A percentile compares a stretch with the other conserved stretches of the same genome.
Conservation (phyloP, 2,888 invertebrate genomes). For the Netelia fuscicornis region DNA sequence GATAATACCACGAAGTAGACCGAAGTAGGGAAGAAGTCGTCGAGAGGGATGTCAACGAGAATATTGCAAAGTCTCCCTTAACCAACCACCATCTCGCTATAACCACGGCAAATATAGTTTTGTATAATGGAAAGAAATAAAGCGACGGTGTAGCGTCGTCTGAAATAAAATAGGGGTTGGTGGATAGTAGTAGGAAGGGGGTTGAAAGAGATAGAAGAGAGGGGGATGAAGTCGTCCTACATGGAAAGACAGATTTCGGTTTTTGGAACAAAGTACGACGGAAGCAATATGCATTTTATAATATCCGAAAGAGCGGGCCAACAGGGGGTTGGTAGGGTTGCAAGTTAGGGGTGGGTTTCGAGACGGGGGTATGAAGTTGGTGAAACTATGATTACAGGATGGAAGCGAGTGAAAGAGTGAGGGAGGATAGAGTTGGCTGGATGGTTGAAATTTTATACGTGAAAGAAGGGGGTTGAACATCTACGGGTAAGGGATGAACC, state of each 20-base stretch:
- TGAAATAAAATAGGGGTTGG: not conserved
- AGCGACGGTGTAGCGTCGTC: not conserved
- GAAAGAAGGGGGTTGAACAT: conserved; percentile 21
- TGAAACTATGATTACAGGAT: conserved; percentile 74
- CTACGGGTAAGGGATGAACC: conserved; percentile 39
- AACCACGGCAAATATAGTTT: not conserved
- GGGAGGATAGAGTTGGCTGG: conserved; percentile 37
- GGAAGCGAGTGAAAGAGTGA: conserved; percentile 49
- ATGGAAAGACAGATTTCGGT: conserved; percentile 60
- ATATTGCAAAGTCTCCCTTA: conserved; percentile 27
- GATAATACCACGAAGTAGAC: not conserved
- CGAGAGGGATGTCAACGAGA: not conserved
- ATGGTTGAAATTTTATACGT: conserved; percentile 39
- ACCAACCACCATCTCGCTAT: not conserved
- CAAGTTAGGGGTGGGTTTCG: conserved; percentile 27
- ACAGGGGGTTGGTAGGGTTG: conserved; percentile 59
- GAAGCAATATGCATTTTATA: conserved; percentile 74
- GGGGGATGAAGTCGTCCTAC: not conserved
- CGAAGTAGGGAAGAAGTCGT: conserved; percentile 22
- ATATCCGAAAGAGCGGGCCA: conserved; percentile 66
- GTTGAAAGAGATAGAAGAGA: not conserved
- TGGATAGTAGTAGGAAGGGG: too few species aligned
- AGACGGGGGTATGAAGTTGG: conserved; percentile 70
- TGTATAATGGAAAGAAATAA: not conserved
- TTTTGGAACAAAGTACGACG: conserved; percentile 68